phyloP scores from a whole-genome alignment of 2,113 vertebrate species.

The Oostethus manadensis region DNA sequence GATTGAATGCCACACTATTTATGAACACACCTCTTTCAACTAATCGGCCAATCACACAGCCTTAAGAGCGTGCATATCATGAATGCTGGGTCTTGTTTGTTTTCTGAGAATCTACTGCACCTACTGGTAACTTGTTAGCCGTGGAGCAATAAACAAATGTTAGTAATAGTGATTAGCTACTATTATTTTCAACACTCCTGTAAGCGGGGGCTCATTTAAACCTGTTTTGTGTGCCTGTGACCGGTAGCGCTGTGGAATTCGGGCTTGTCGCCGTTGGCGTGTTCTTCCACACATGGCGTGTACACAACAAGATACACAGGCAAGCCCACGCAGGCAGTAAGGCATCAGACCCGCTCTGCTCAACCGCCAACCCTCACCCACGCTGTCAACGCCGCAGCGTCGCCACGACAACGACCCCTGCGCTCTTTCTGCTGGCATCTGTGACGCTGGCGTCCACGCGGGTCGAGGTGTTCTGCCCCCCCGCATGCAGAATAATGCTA shows the following conservation, averaged over 20 bases:
- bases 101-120: too few species aligned
- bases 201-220: too few species aligned
- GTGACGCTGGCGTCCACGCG: slow-evolving; percentile 17
- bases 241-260: slow-evolving; percentile 32
- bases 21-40: too few species aligned
- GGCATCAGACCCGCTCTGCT: slow-evolving; percentile 5
- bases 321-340: slow-evolving; percentile 38
- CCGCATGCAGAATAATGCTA: too few species aligned
- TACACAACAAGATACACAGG: slow-evolving; percentile 11
- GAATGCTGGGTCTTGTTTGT: too few species aligned
- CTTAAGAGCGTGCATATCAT: too few species aligned
- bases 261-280: slow-evolving; percentile 40
- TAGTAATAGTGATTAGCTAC: too few species aligned
- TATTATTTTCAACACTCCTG: too few species aligned
- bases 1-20: too few species aligned
- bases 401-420: slow-evolving; percentile 35
- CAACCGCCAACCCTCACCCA: background rate
- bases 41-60: too few species aligned
- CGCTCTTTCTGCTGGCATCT: slow-evolving; percentile 10
- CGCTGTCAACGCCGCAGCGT: slow-evolving; percentile 37
- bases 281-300: slow-evolving; percentile 9
- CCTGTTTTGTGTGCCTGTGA: slow-evolving; percentile 7
- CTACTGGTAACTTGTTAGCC: too few species aligned
- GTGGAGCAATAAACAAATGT: too few species aligned
- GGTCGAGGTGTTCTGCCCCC: slow-evolving; percentile 24